phyloP scores from a whole-genome alignment of 2,113 vertebrate species.

The Ciconia boyciana region DNA sequence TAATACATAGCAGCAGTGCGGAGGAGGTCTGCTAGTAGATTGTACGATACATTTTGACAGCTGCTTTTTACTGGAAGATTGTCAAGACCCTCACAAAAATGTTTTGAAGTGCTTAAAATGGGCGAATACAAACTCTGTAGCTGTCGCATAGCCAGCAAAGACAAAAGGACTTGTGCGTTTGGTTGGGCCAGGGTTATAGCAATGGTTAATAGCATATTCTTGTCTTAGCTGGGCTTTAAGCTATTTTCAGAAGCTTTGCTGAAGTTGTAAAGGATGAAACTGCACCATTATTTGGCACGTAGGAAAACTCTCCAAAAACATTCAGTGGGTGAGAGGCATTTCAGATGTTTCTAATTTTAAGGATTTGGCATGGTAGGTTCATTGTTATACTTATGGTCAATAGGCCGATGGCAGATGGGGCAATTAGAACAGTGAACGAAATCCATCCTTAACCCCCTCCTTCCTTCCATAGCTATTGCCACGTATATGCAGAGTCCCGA shows the following conservation, averaged over 20 bases:
- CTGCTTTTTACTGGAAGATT: slow-evolving; percentile 67
- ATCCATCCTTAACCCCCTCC: background rate
- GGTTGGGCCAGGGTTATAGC: background rate
- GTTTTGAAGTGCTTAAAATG: slow-evolving; percentile 51
- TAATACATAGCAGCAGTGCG: slow-evolving; percentile 77
- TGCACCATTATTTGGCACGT: background rate
- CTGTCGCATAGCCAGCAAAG: background rate
- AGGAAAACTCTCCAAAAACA: background rate
- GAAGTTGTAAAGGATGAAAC: background rate
- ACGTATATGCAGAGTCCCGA: no score
- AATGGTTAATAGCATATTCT: background rate
- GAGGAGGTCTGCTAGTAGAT: slow-evolving; percentile 66
- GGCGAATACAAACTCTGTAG: slow-evolving; percentile 5
- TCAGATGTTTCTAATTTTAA: background rate
- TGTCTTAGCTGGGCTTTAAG: background rate
- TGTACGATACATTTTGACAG: slow-evolving; percentile 65
- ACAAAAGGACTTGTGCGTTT: background rate
- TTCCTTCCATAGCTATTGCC: background rate
- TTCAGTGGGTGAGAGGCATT: background rate
- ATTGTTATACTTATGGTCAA: background rate
- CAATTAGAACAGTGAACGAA: background rate
- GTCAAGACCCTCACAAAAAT: slow-evolving; percentile 62
- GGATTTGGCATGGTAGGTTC: background rate
- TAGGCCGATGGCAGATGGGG: background rate
- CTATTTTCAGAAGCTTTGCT: background rate